Evolutionary conservation across 2,888 invertebrate species (phyloP).

Genomic region (Drosophila anceps): DNA sequence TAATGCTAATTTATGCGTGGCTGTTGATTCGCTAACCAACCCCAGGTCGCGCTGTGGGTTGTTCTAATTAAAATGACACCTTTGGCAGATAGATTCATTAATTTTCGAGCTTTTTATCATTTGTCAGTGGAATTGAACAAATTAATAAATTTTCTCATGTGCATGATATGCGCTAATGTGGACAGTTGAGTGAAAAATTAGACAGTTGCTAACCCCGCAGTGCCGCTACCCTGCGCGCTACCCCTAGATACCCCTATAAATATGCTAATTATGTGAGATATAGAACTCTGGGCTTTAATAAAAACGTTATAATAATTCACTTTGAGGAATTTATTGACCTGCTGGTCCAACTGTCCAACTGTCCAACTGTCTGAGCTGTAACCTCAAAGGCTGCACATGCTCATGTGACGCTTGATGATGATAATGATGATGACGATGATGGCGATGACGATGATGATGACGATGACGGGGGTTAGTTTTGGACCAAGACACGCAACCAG

Average conservation of each 20-base stretch:
- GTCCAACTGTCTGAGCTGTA: slow-evolving; percentile 40
- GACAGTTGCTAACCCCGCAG: slow-evolving; percentile 50
- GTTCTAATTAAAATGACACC: slow-evolving; percentile 76
- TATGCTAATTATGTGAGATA: slow-evolving; percentile 78
- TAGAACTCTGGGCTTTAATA: slow-evolving; percentile 60
- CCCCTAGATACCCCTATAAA: slow-evolving; percentile 57
- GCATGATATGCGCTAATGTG: slow-evolving; percentile 68
- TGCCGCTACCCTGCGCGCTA: slow-evolving; percentile 6
- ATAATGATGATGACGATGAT: slow-evolving; percentile 37
- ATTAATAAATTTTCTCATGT: slow-evolving; percentile 72
- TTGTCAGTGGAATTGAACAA: slow-evolving; percentile 77
- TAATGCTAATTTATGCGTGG: slow-evolving; percentile 43
- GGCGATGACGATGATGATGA: slow-evolving; percentile 24
- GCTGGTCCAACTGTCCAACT: slow-evolving; percentile 34
- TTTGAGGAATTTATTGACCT: slow-evolving; percentile 75
- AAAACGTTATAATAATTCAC: slow-evolving; percentile 79
- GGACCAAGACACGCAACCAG: slow-evolving; percentile 72
- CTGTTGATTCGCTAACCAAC: slow-evolving; percentile 32
- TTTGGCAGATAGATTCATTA: slow-evolving; percentile 62
- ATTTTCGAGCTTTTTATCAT: slow-evolving; percentile 78
- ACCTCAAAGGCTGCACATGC: slow-evolving; percentile 80
- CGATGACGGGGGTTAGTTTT: slow-evolving; percentile 52
- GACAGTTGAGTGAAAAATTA: slow-evolving; percentile 80
- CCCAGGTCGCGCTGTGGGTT: slow-evolving; percentile 2
- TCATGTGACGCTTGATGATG: slow-evolving; percentile 66